phyloP scores from a whole-genome alignment of 2,797 vertebrate genomes.

The Toxotes lorentzi region DNA sequence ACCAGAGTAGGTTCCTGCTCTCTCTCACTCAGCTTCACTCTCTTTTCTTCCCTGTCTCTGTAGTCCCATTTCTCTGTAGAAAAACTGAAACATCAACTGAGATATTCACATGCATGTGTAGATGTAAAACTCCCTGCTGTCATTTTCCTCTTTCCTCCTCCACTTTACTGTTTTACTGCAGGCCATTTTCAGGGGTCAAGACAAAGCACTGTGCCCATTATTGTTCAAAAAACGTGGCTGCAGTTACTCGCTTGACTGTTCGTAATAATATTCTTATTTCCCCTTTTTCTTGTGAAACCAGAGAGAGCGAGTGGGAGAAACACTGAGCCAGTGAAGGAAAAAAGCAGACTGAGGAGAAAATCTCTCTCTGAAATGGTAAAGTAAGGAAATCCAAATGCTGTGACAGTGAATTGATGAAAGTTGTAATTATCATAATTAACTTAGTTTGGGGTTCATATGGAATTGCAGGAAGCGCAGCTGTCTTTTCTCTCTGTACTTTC shows the following conservation, averaged over 20 bases:
- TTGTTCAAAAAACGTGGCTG: constrained; percentile 68
- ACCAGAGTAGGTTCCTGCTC: constrained; percentile 77
- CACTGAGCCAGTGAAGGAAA: not conserved
- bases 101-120: constrained; percentile 32
- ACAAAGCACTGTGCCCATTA: constrained; percentile 76
- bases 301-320: constrained; percentile 7
- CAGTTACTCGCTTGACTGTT: constrained; percentile 61
- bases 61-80: constrained; percentile 32
- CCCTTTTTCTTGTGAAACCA: constrained; percentile 50
- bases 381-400: constrained; percentile 37
- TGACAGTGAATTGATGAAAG: constrained; percentile 59
- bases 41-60: constrained; percentile 33
- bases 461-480: constrained; percentile 60
- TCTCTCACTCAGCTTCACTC: constrained; percentile 54
- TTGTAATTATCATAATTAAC: constrained; percentile 72
- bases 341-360: constrained; percentile 7
- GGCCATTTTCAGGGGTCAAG: constrained; percentile 78
- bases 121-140: constrained; percentile 38
- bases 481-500: constrained; percentile 49
- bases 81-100: constrained; percentile 36
- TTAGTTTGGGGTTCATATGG: constrained; percentile 56
- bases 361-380: constrained; percentile 23
- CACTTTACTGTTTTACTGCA: constrained; percentile 60
- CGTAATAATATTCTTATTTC: constrained; percentile 54
- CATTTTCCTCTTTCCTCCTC: constrained; percentile 26